phyloP scores from a whole-genome alignment of 1,140 invertebrate genomes.

The Parasteatoda tepidariorum region DNA sequence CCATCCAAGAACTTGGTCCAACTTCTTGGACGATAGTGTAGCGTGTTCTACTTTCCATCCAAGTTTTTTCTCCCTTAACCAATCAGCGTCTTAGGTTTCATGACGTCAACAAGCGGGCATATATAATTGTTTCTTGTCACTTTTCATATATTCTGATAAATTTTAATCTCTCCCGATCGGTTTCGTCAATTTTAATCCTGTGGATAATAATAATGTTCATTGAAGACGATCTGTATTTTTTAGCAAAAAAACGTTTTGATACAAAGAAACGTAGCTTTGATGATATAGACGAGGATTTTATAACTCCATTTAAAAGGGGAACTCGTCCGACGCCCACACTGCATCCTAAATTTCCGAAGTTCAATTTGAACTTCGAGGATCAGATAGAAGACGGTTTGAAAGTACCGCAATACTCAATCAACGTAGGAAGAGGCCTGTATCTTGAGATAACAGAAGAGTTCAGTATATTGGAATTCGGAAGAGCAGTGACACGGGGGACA shows the following conservation, averaged over 20 bases:
- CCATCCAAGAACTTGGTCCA: too few species aligned
- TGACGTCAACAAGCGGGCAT: too few species aligned
- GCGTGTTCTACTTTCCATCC: too few species aligned
- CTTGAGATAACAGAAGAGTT: not conserved
- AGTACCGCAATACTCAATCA: not conserved
- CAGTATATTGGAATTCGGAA: not conserved
- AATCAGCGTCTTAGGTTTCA: too few species aligned
- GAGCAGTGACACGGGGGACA: not conserved
- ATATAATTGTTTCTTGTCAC: too few species aligned
- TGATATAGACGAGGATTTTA: not conserved
- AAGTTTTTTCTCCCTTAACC: too few species aligned
- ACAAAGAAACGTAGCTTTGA: not conserved
- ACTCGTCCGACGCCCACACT: not conserved
- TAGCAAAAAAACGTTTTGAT: not conserved
- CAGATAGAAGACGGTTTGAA: not conserved
- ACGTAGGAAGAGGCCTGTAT: not conserved
- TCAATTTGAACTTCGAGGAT: not conserved
- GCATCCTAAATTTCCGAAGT: not conserved
- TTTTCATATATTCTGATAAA: too few species aligned
- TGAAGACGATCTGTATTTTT: not conserved
- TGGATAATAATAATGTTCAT: too few species aligned
- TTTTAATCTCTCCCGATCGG: too few species aligned
- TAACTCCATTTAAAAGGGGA: not conserved
- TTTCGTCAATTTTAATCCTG: too few species aligned
- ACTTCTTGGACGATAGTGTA: too few species aligned